Base-by-base conservation (phyloP, 1,140 invertebrate genomes). In the Pseudomyrmex cubaensis region DNA sequence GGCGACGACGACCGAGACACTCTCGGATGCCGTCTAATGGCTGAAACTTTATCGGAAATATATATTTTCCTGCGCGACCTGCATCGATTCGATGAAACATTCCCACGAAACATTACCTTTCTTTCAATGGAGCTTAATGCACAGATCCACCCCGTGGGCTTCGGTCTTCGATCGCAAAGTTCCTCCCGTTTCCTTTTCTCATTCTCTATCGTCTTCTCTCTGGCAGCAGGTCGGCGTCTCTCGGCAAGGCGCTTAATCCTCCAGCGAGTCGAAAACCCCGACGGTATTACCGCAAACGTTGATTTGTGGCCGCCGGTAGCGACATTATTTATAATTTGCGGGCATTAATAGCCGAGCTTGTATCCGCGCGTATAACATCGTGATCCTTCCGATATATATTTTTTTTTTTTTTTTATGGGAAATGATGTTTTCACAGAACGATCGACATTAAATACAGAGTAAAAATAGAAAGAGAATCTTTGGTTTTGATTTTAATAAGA, bases 281-380 rank as follows among this genome's bases (percentile, higher is more conserved):
- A 61, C 69, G 88, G 90, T 91, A 90, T 91, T 90, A 90, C 87
- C 67, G 87, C 82, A 89, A 90, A 91, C 89, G 90, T 90, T 91
- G 90, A 91, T 91, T 91, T 91, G 90, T 91, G 87, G 85, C 63
- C 85, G 84, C 35, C 63, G 64, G 54, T 57, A 63, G 59, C 62
- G 83, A 89, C 90, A 90, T 90, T 91, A 91, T 90, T 91, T 91
- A 91, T 91, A 91, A 91, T 91, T 91, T 91, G 87, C 70, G 84
- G 75, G 82, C 83, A 91, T 91, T 91, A 91, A 90, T 85, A 88
- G 89, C 85, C 48, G 75, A 61, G 15, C 54, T 57, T 76, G 52
- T 76, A 76, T 66, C 44, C 25, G 44, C 52, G 20, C 35, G 54
- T 83, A 66, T 50, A 50, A n/a, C 75, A 57, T 15, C 35, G 35